phyloP scores from a whole-genome alignment of 2,888 invertebrate species.

The Luffia ferchaultella region DNA sequence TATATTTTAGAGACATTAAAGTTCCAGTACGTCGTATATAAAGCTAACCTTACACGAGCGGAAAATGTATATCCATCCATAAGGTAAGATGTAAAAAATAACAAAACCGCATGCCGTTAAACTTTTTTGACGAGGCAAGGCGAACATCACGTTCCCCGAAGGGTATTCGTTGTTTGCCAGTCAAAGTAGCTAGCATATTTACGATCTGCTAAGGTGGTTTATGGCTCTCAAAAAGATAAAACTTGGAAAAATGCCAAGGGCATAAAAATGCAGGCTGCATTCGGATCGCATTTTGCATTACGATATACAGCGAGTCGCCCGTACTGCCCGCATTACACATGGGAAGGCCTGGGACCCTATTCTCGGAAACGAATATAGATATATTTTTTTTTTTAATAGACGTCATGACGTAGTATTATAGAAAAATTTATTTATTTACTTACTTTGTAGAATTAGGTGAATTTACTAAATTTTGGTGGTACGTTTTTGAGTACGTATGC shows the following conservation, averaged over 20 bases:
- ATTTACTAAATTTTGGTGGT: not conserved
- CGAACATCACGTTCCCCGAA: not conserved
- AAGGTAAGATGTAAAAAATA: not conserved
- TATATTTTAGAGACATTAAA: no score
- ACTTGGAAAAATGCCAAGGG: constrained; percentile 40
- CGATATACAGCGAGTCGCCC: constrained; percentile 17
- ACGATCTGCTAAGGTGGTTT: constrained; percentile 24
- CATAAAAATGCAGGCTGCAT: constrained; percentile 29
- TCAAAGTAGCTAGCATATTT: constrained; percentile 32
- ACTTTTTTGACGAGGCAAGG: not conserved
- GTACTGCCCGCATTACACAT: not conserved
- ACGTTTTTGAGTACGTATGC: not conserved
- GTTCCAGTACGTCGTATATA: no score
- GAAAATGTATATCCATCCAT: no score
- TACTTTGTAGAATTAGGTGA: not conserved
- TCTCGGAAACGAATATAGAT: no score
- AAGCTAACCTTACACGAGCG: no score
- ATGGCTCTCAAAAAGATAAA: constrained; percentile 29
- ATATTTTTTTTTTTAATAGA: not conserved
- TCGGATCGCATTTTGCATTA: constrained; percentile 32
- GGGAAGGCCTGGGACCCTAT: not conserved
- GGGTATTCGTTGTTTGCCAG: not conserved
- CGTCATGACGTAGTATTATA: not conserved
- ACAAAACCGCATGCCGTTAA: not conserved
- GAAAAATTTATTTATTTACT: not conserved